Percentiles rank a stretch among this genome's conserved stretches.
Conservation (phyloP, 2,113 vertebrate species). For the Xiphias gladius region DNA sequence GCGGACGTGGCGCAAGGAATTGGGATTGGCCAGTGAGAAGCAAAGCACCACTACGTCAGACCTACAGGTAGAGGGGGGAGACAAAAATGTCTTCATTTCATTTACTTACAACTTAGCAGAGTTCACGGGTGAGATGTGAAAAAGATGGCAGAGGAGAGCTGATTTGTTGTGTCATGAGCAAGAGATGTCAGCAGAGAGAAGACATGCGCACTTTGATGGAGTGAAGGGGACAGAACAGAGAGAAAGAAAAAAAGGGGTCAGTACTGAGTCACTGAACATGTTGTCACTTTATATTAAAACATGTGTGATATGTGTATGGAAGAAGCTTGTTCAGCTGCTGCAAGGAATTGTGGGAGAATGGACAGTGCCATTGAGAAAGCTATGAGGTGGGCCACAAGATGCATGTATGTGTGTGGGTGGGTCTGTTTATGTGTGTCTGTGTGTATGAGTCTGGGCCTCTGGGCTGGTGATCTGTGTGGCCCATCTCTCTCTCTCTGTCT, state of each 20-base stretch:
- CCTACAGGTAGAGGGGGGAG: constrained; percentile 66
- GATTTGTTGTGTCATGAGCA: constrained; percentile 34
- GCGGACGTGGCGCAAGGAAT: constrained; percentile 91
- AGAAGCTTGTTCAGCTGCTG: constrained; percentile 39
- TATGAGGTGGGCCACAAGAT: constrained; percentile 31
- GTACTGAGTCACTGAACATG: constrained; percentile 48
- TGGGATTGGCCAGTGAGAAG: constrained; percentile 93
- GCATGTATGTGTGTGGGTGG: neutral
- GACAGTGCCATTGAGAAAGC: constrained; percentile 24
- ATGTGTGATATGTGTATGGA: constrained; percentile 30
- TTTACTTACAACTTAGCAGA: neutral
- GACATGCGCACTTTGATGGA: constrained; percentile 25
- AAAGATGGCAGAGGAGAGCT: constrained; percentile 3
- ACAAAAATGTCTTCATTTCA: neutral
- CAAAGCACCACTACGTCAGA: constrained; percentile 93
- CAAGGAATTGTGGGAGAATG: constrained; percentile 44
- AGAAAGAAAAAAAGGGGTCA: constrained; percentile 10
- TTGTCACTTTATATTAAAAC: constrained; percentile 59
- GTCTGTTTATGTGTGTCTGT: constrained; percentile 10
- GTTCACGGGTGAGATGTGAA: constrained; percentile 8
- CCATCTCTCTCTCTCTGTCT: constrained; percentile 43
- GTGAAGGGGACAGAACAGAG: constrained; percentile 19
- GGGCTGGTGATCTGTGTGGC: constrained; percentile 61
- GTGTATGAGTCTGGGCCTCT: constrained; percentile 45
- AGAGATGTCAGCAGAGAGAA: constrained; percentile 31